A percentile compares a stretch with the other conserved stretches of the same genome.
phyloP scores from a whole-genome alignment of 1,140 invertebrate genomes.

The Drosophila littoralis region DNA sequence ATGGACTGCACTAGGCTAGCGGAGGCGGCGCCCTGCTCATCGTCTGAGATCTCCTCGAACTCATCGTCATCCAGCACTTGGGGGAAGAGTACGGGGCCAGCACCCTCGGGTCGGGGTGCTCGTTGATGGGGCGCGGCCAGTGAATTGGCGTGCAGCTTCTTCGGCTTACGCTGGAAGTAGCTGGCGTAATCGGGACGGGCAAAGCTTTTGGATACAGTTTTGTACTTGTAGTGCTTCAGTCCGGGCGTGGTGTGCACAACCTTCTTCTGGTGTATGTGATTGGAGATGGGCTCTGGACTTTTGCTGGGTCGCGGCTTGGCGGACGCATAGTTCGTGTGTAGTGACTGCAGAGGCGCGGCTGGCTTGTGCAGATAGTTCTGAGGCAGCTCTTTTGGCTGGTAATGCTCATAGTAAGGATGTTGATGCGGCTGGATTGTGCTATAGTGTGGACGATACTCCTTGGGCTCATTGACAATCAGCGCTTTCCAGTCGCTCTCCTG shows the following conservation, averaged over 20 bases:
- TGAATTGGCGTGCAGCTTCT: constrained; percentile 47
- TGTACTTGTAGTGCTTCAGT: constrained; percentile 81
- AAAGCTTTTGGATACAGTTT: constrained; percentile 57
- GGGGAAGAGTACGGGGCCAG: constrained; percentile 67
- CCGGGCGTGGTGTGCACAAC: constrained; percentile 81
- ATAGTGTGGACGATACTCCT: constrained; percentile 68
- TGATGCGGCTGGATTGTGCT: constrained; percentile 51
- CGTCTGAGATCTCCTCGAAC: constrained; percentile 40
- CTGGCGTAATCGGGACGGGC: constrained; percentile 71
- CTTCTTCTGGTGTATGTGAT: constrained; percentile 74
- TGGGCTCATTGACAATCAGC: constrained; percentile 68
- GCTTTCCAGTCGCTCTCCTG: constrained; percentile 80
- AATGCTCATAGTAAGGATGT: constrained; percentile 65
- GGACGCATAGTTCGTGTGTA: constrained; percentile 60
- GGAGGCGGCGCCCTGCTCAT: constrained; percentile 72
- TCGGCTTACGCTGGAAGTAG: constrained; percentile 80
- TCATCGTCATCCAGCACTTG: constrained; percentile 47
- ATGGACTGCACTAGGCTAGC: constrained; percentile 75
- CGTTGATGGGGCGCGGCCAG: constrained; percentile 19
- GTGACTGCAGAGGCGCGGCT: constrained; percentile 38
- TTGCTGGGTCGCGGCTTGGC: constrained; percentile 53
- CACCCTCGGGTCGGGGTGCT: constrained; percentile 25
- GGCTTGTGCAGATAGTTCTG: constrained; percentile 68
- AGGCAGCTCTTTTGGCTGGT: constrained; percentile 66
- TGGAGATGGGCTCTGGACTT: constrained; percentile 55